Evolutionary conservation across 2,888 invertebrate species (phyloP).

Genomic region (Drosophila barbarae): DNA sequence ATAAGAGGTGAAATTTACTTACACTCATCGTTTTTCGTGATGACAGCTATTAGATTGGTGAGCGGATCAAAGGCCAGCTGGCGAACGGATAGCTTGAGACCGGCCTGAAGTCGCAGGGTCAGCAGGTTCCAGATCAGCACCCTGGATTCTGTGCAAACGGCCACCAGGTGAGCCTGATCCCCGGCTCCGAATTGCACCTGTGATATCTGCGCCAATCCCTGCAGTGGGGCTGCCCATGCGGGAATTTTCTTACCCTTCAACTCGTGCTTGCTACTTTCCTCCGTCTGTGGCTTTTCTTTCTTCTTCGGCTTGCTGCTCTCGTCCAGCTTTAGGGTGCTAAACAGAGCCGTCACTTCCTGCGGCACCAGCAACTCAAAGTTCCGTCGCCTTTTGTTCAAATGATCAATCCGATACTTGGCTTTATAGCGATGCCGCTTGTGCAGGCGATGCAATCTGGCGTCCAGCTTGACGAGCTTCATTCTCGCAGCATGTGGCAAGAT

Average conservation of each 20-base stretch:
- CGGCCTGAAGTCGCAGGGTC: constrained; percentile 83
- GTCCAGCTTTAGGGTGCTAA: constrained; percentile 67
- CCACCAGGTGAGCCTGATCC: constrained; percentile 72
- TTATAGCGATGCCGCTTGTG: constrained; percentile 72
- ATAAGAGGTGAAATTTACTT: constrained; percentile 67
- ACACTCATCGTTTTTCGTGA: constrained; percentile 83
- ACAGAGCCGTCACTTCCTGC: constrained; percentile 66
- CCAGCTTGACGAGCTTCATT: constrained; percentile 43
- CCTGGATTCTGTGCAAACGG: constrained; percentile 80
- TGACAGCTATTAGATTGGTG: constrained; percentile 84
- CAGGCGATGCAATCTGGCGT: constrained; percentile 57
- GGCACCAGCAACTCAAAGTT: constrained; percentile 53
- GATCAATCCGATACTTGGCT: constrained; percentile 73
- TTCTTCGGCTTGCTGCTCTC: constrained; percentile 39
- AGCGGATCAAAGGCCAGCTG: constrained; percentile 82
- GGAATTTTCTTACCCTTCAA: neutral
- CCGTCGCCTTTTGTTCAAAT: constrained; percentile 49
- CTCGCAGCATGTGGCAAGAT: constrained; percentile 6
- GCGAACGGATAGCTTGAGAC: constrained; percentile 77
- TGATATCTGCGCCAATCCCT: constrained; percentile 66
- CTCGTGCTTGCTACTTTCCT: constrained; percentile 29
- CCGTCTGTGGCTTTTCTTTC: constrained; percentile 48
- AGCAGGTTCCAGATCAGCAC: constrained; percentile 86
- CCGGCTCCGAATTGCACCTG: constrained; percentile 78
- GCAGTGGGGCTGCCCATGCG: constrained; percentile 47